Evolutionary conservation across 2,797 vertebrate species (phyloP).

Genomic region (Anomalospiza imberbis): DNA sequence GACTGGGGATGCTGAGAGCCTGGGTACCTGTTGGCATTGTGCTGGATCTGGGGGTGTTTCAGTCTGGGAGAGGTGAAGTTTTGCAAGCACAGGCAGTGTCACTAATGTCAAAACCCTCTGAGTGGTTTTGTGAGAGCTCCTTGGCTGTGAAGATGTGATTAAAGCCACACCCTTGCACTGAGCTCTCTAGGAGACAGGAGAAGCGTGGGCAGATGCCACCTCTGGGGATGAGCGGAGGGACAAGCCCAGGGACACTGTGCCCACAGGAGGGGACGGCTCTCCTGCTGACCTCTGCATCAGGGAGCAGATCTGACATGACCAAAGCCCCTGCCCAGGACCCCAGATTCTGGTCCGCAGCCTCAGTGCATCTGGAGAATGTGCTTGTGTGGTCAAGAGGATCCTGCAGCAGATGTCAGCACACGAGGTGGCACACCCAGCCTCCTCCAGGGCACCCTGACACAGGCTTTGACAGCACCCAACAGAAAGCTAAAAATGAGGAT

Average conservation of each 20-base stretch:
- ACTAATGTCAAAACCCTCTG: not conserved
- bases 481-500: not conserved
- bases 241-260: fast-evolving
- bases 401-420: not conserved
- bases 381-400: not conserved
- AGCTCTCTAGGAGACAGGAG: not conserved
- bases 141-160: not conserved
- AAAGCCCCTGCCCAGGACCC: not conserved
- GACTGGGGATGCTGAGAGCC: not conserved
- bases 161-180: not conserved
- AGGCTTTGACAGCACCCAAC: not conserved
- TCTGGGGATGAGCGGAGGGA: not conserved
- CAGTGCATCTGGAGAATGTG: not conserved
- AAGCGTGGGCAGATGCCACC: not conserved
- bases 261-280: fast-evolving
- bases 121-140: not conserved
- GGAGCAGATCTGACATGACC: fast-evolving
- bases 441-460: not conserved
- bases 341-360: not conserved
- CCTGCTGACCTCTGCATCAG: not conserved
- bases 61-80: not conserved
- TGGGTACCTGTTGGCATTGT: fast-evolving
- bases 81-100: not conserved
- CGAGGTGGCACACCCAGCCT: not conserved
- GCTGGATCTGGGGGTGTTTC: not conserved